A percentile compares a stretch with the other conserved stretches of the same genome.
phyloP scores from a whole-genome alignment of 30 jellyfish, hydroid and myxozoan genomes.

The Morbakka virulenta region DNA sequence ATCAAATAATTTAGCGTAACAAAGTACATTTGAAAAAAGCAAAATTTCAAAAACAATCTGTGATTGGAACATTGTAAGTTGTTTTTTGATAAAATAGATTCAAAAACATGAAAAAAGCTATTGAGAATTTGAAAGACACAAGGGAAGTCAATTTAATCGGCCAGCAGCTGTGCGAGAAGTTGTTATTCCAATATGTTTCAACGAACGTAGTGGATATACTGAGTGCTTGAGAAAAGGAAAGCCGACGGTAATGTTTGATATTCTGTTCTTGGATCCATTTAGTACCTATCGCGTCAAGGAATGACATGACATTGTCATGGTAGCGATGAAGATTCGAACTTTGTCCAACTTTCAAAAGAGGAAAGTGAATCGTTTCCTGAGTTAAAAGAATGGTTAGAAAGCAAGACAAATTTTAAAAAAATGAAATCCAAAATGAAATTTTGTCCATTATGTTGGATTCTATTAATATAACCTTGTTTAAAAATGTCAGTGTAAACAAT shows the following conservation, averaged over 20 bases:
- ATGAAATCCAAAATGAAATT: neutral
- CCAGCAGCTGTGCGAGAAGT: neutral
- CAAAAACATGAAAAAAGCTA: neutral
- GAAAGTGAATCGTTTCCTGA: neutral
- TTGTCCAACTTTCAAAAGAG: too few species aligned
- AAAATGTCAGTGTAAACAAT: neutral
- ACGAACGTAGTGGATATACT: neutral
- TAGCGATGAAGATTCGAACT: too few species aligned
- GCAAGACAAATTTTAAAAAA: neutral
- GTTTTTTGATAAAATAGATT: neutral
- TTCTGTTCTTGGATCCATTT: neutral
- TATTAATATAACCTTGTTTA: neutral
- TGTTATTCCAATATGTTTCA: neutral
- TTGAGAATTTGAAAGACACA: neutral
- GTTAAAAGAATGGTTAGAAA: neutral
- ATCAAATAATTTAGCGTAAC: neutral
- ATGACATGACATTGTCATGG: too few species aligned
- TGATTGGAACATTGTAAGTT: neutral
- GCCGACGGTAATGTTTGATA: neutral
- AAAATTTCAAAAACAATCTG: neutral
- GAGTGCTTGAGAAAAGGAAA: neutral
- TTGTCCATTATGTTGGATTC: neutral
- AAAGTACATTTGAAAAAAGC: neutral
- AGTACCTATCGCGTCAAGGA: neutral
- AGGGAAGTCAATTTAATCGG: neutral